Percentiles rank a stretch among this genome's conserved stretches.
These are phyloP conservation scores for Aphelenchoides bicaudatus DNA, from an alignment of 2,888 invertebrate species.

Conservation along the genomic window DNA sequence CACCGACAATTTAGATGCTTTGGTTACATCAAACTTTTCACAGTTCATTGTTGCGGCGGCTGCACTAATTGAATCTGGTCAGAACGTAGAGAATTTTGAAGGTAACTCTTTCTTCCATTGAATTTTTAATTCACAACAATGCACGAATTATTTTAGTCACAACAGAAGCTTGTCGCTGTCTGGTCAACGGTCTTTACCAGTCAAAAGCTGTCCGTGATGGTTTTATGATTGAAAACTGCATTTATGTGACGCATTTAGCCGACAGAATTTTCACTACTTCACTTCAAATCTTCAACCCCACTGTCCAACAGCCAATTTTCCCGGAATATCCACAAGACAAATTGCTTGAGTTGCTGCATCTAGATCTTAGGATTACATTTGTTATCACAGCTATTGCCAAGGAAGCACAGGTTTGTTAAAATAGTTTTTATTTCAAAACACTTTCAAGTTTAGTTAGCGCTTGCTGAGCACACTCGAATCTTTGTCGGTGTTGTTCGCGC, in stretches of 20 bases:
- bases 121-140: background rate
- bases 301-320: slow-evolving; percentile 25
- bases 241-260: slow-evolving; percentile 11
- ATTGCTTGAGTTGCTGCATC: slow-evolving; percentile 32
- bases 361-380: slow-evolving; percentile 41
- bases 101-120: slow-evolving; percentile 19
- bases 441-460: slow-evolving; percentile 10
- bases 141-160: slow-evolving; percentile 23
- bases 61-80: slow-evolving; percentile 19
- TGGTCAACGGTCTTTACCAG: slow-evolving; percentile 27
- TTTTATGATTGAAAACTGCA: slow-evolving; percentile 7
- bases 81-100: slow-evolving; percentile 21
- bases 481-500: slow-evolving; percentile 15
- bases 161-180: slow-evolving; percentile 25
- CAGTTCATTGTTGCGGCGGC: slow-evolving; percentile 18
- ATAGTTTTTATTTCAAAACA: background rate
- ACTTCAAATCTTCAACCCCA: slow-evolving; percentile 26
- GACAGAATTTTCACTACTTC: slow-evolving; percentile 18
- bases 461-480: slow-evolving; percentile 3
- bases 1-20: slow-evolving; percentile 15
- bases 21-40: slow-evolving; percentile 20
- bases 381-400: slow-evolving; percentile 33
- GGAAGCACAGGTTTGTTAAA: slow-evolving; percentile 29
- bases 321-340: slow-evolving; percentile 14
- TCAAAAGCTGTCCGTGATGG: slow-evolving; percentile 3